Evolutionary conservation across 2,113 vertebrate species (phyloP), one percentile per base, ranked within the genome.

Genomic region (Ramphastos sulfuratus): DNA sequence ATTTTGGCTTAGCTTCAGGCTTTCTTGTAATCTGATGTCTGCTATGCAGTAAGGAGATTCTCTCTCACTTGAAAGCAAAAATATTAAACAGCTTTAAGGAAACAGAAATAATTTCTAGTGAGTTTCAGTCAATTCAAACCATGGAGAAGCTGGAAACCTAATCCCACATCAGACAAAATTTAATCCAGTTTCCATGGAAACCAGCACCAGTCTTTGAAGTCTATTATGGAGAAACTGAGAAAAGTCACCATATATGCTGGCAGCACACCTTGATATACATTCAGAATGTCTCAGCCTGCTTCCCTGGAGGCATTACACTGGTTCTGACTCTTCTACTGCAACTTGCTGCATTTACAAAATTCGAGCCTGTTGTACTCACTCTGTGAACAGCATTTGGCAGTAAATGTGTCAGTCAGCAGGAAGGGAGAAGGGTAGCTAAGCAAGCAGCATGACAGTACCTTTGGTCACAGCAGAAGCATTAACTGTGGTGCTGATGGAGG

Each of bases 401-500:
- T 7, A 77, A 31, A 42, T 30, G n/a, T 63, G 14, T 18, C 14
- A 37, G 71, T 20, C 72, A 72, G 89, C 67, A 54, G 81, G 81
- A 56, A 82, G 70, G 85, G 59, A 89, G 52, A 56, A 66, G 91
- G 92, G 83, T 4, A 63, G 90, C 87, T 80, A 39, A 75, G 95
- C 92, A 82, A 85, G 94, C 94, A 91, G 90, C 64, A 58, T 44
- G 90, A 83, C 92, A 6, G 94, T 99, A 99, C 98, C 98, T 99
- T 99, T 99, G 94, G 97, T 98, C 93, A 97, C 97, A 87, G 97
- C 97, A n/a, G 97, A 94, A 85, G 98, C 97, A 33, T 97, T 96
- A 69, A 97, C 97, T 93, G 98, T 97, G 77, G 98, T 96, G 88
- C 97, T 97, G 70, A 98, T 96, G 96, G 99, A 98, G 90, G 99